Evolutionary conservation across 2,797 vertebrate genomes (phyloP).

Genomic region (Oreochromis grahami): DNA sequence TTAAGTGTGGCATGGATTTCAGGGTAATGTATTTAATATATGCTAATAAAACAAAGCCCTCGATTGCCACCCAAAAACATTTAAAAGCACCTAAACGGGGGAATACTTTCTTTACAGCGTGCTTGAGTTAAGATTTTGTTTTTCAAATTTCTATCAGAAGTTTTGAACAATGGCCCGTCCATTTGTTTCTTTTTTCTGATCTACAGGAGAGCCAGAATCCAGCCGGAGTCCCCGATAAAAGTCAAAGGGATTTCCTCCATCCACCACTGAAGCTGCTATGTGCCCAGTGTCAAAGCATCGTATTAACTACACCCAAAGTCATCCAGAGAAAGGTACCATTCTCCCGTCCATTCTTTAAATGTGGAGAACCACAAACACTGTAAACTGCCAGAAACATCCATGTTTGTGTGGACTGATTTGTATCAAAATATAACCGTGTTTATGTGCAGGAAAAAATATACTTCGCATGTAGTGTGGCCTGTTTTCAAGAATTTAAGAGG

Average conservation of each 20-base stretch:
- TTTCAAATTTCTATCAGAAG: rapidly evolving
- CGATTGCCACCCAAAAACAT: background rate
- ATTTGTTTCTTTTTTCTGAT: background rate
- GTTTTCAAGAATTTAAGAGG: slow-evolving; percentile 86
- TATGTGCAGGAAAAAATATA: slow-evolving; percentile 77
- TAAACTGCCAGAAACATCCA: background rate
- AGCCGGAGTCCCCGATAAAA: slow-evolving; percentile 32
- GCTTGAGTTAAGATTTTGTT: background rate
- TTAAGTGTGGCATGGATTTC: slow-evolving; percentile 85
- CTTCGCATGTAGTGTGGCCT: slow-evolving; percentile 84
- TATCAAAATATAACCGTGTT: background rate
- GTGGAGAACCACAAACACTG: background rate
- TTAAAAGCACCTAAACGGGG: background rate
- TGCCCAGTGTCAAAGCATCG: slow-evolving; percentile 79
- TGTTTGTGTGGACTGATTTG: background rate
- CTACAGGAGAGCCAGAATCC: slow-evolving; percentile 50
- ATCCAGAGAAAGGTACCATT: slow-evolving; percentile 81
- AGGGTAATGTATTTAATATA: slow-evolving; percentile 75
- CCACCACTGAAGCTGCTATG: slow-evolving; percentile 78
- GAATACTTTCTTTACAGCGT: rapidly evolving
- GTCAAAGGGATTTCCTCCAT: slow-evolving; percentile 58
- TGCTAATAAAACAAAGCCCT: rapidly evolving
- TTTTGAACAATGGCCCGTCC: rapidly evolving
- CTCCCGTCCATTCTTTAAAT: background rate
- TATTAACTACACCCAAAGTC: slow-evolving; percentile 81